phyloP scores from a whole-genome alignment of 1,140 invertebrate species.

The Drosophila kohkoa region DNA sequence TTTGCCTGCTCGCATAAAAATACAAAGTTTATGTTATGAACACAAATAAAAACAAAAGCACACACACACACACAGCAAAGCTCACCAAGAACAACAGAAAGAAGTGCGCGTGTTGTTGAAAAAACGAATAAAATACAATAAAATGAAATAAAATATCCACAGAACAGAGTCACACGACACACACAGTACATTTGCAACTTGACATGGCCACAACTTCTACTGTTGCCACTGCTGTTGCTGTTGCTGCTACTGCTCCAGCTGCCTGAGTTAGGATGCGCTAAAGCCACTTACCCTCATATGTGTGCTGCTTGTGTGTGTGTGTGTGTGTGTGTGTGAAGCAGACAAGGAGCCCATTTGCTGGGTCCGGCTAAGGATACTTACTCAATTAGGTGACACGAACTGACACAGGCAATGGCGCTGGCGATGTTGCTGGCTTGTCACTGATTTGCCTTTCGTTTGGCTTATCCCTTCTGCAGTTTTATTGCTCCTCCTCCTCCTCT shows the following conservation, averaged over 20 bases:
- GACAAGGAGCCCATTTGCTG: constrained; percentile 5
- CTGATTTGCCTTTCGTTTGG: constrained; percentile 68
- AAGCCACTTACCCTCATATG: constrained; percentile 39
- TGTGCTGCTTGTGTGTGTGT: background rate
- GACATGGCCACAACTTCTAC: constrained; percentile 66
- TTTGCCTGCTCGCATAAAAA: constrained; percentile 71
- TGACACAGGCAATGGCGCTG: constrained; percentile 1
- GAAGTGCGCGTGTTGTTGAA: constrained; percentile 62
- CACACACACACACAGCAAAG: constrained; percentile 45
- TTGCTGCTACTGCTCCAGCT: constrained; percentile 51
- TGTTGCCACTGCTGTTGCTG: constrained; percentile 53
- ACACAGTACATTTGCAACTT: constrained; percentile 74
- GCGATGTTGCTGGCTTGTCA: constrained; percentile 41
- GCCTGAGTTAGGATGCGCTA: constrained; percentile 32
- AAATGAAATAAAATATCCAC: constrained; percentile 80
- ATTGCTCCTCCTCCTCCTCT: constrained; percentile 1
- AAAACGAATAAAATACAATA: constrained; percentile 79
- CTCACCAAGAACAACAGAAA: constrained; percentile 71
- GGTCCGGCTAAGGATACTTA: constrained; percentile 69
- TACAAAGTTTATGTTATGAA: constrained; percentile 83
- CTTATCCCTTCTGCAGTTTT: constrained; percentile 34
- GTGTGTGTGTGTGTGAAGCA: constrained; percentile 9
- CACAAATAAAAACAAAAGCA: constrained; percentile 80
- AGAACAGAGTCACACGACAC: constrained; percentile 53
- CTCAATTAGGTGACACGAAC: constrained; percentile 76